A percentile compares a stretch with the other conserved stretches of the same genome.
phyloP scores from a whole-genome alignment of 2,888 invertebrate species.

The Fabriciana adippe region DNA sequence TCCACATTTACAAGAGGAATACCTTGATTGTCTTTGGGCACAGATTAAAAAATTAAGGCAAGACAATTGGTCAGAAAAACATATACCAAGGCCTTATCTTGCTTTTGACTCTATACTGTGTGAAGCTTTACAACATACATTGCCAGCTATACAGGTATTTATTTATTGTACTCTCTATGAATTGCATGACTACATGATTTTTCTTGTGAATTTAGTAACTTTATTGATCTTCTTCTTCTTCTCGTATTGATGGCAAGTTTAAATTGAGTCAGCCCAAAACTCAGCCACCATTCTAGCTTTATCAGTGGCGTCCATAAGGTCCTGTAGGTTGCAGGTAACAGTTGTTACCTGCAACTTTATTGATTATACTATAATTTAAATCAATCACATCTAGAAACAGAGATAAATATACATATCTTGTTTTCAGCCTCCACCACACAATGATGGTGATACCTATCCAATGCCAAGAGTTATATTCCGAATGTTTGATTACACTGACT shows the following conservation, averaged over 20 bases:
- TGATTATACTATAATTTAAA: too few species aligned
- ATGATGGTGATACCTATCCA: constrained; percentile 94
- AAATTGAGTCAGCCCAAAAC: too few species aligned
- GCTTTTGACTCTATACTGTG: constrained; percentile 97
- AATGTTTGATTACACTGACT: constrained; percentile 99
- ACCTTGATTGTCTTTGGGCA: constrained; percentile 98
- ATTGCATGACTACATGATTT: too few species aligned
- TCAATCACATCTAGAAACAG: too few species aligned
- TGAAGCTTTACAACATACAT: constrained; percentile 97
- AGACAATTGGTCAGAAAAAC: constrained; percentile 98
- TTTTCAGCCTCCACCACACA: constrained; percentile 93
- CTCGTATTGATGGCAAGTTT: too few species aligned
- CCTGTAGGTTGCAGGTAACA: too few species aligned
- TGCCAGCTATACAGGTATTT: constrained; percentile 88
- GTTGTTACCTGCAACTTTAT: too few species aligned
- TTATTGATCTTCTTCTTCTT: too few species aligned
- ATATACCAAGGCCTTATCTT: constrained; percentile 96
- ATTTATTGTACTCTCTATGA: constrained; percentile 30
- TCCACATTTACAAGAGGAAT: constrained; percentile 98
- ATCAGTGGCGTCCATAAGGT: too few species aligned
- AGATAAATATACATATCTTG: background rate
- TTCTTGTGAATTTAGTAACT: too few species aligned
- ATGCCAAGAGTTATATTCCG: constrained; percentile 97
- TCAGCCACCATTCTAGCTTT: too few species aligned
- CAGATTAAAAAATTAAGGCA: constrained; percentile 90